Evolutionary conservation across 2,888 invertebrate species (phyloP).

Genomic region (Dryobota labecula): DNA sequence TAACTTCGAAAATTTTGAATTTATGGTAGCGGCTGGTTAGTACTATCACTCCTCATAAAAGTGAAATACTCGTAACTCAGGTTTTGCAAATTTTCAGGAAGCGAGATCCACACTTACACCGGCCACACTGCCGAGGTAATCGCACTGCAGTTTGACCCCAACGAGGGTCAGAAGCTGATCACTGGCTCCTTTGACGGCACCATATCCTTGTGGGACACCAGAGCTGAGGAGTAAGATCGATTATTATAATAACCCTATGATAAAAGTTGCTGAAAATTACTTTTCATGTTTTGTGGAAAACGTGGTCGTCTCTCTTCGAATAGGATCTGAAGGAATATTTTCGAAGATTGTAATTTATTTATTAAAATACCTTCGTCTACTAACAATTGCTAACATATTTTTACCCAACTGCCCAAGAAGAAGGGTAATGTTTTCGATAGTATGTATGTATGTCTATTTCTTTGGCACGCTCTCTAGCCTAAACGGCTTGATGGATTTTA

Average conservation of each 20-base stretch:
- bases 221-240: conserved; percentile 89
- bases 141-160: conserved; percentile 92
- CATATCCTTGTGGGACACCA: conserved; percentile 94
- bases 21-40: background rate
- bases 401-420: too few species aligned
- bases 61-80: background rate
- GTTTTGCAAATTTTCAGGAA: conserved; percentile 79
- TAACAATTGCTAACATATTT: too few species aligned
- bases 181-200: conserved; percentile 96
- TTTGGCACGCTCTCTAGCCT: too few species aligned
- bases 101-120: conserved; percentile 90
- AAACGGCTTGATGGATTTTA: too few species aligned
- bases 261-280: background rate
- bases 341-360: background rate
- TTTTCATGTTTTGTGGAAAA: background rate
- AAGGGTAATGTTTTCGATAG: too few species aligned
- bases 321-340: background rate
- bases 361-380: background rate
- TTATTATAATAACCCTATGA: background rate
- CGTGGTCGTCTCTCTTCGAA: background rate
- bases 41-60: too few species aligned
- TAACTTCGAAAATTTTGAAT: too few species aligned
- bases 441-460: too few species aligned
- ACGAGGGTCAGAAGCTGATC: conserved; percentile 92
- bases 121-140: conserved; percentile 95